phyloP scores from a whole-genome alignment of 64 coral and sea anemone genomes.

The Porites australiensis region DNA sequence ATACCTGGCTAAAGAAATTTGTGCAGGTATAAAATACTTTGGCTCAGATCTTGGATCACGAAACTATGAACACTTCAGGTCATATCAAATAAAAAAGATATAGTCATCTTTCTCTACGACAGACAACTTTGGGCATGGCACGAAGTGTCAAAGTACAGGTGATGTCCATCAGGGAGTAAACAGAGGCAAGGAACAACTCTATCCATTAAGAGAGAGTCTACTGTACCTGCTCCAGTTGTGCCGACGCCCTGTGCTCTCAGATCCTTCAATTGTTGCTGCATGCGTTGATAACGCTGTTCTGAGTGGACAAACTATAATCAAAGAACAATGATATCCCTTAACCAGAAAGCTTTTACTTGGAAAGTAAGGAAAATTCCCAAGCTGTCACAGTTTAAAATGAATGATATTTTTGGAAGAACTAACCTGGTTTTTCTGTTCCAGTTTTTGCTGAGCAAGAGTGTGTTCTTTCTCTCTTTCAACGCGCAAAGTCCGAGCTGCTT shows the following conservation, averaged over 20 bases:
- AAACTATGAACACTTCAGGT: too few relatives aligned
- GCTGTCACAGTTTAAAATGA: too few relatives aligned
- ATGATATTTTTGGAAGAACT: not conserved
- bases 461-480: conserved; percentile 95
- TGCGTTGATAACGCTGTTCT: conserved; percentile 91
- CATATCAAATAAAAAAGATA: too few relatives aligned
- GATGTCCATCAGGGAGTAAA: too few relatives aligned
- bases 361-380: too few relatives aligned
- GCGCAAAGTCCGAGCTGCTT: conserved; percentile 88
- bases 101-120: too few relatives aligned
- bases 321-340: not conserved
- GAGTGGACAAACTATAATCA: conserved; percentile 79
- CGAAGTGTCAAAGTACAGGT: too few relatives aligned
- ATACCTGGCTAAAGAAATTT: too few relatives aligned
- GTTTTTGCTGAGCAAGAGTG: conserved; percentile 82
- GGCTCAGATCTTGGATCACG: too few relatives aligned
- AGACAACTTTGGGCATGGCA: too few relatives aligned
- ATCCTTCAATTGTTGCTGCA: conserved; percentile 93
- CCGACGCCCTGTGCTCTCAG: conserved; percentile 88
- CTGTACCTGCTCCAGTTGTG: conserved; percentile 89
- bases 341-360: not conserved
- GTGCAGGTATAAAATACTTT: too few relatives aligned
- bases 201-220: not conserved
- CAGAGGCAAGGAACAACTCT: too few relatives aligned
- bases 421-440: conserved; percentile 98